Base-by-base conservation (phyloP, 2,113 vertebrate genomes). In the Bujurquina vittata region DNA sequence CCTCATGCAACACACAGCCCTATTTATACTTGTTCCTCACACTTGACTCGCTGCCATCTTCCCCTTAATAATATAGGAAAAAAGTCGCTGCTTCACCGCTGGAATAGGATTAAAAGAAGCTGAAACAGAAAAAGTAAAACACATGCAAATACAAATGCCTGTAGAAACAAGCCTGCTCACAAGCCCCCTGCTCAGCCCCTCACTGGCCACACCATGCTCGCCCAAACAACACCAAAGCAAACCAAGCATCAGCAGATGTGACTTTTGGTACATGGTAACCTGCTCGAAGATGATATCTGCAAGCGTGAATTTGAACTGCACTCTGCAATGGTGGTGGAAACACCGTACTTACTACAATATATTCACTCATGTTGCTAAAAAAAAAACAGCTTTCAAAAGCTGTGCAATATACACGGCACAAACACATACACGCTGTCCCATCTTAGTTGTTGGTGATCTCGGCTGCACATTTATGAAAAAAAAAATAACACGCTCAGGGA, bases 271-370 rank as follows among this genome's bases (percentile, higher is more conserved):
- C 15, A 67, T 2, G 22, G 40, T 67, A 11, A 67, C 63, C 40
- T 46, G 40, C 0, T 46, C 46, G 10, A 46, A 4, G 26, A 12
- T 18, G 37, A 67, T 14, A 0, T 46, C 40, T 5, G 40, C 0
- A 67, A 46, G 11, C 15, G 26, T 67, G 10, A 49, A 46, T 17
- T 10, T 2, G 0, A 67, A 1, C 37, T 67, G 14, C 22, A 67
- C 62, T 26, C 37, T 65, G 62, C 7, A 5, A n/a, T 26, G 37
- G 35, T 15, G 37, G n/a, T 10, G 7, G 62, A 43, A 65, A 37
- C 62, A 23, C 7, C 7, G 0, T 17, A n/a, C 46, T 46, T 67
- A 67, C 1, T 43, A 23, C 14, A 65, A 6, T 22, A 67, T 46
- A 46, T 67, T 67, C 8, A 65, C 15, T 4, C 0, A 43, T 67